Conservation (phyloP, 2,888 invertebrate genomes). For the Eutolmus rufibarbis region DNA sequence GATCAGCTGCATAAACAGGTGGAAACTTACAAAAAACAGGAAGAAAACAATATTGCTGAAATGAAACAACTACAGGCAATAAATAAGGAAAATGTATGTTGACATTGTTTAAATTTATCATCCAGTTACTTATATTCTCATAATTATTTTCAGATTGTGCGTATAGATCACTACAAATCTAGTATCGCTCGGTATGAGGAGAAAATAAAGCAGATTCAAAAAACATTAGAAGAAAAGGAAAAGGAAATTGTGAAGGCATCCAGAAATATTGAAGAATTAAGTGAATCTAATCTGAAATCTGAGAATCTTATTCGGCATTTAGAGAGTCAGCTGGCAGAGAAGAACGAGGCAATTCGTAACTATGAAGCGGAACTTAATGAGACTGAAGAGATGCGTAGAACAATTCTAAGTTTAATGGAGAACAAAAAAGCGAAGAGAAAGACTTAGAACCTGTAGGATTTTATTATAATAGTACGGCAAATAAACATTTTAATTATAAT, state of each 20-base stretch:
- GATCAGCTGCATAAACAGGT: conserved; percentile 55
- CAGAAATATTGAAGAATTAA: conserved; percentile 58
- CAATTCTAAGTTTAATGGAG: conserved; percentile 61
- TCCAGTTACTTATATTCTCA: neutral
- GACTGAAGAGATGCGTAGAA: conserved; percentile 60
- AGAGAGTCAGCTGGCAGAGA: conserved; percentile 58
- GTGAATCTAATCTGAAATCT: conserved; percentile 57
- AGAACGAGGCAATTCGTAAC: conserved; percentile 58
- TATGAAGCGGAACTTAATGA: conserved; percentile 59
- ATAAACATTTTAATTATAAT: neutral
- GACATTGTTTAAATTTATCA: neutral
- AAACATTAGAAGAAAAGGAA: conserved; percentile 57
- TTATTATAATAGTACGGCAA: neutral
- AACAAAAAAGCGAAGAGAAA: conserved; percentile 61
- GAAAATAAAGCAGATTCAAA: conserved; percentile 57
- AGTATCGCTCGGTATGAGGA: conserved; percentile 57
- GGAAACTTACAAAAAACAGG: conserved; percentile 53
- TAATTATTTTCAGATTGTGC: conserved; percentile 3
- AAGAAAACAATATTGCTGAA: conserved; percentile 43
- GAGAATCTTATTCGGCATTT: conserved; percentile 59
- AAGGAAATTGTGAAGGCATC: conserved; percentile 56
- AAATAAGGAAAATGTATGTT: conserved; percentile 55
- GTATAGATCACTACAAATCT: conserved; percentile 54
- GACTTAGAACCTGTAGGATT: neutral
- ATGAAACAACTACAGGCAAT: conserved; percentile 55